A percentile compares a stretch with the other conserved stretches of the same genome.
These are phyloP conservation scores for Eilema caniola DNA, from an alignment of 2,888 invertebrate genomes.

Conservation along the genomic window DNA sequence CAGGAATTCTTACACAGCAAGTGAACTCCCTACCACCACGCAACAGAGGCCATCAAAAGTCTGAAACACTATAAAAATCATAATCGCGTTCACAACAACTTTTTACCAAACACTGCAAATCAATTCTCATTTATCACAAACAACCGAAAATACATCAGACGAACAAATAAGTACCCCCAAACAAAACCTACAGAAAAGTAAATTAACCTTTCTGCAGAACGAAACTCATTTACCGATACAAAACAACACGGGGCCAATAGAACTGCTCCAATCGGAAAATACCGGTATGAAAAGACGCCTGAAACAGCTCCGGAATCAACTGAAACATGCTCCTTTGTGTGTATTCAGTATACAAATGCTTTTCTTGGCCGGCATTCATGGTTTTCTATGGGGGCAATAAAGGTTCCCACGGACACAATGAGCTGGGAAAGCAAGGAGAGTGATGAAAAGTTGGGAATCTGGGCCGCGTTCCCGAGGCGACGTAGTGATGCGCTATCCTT, in stretches of 20 bases:
- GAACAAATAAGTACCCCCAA: constrained; percentile 66
- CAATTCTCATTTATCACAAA: constrained; percentile 19
- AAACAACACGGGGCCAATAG: constrained; percentile 73
- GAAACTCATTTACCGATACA: constrained; percentile 85
- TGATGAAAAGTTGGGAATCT: constrained; percentile 86
- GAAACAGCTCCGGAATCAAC: constrained; percentile 56
- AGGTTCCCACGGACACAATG: constrained; percentile 86
- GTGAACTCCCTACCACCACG: no score
- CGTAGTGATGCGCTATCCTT: constrained; percentile 64
- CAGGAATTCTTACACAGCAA: no score
- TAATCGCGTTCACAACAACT: not conserved
- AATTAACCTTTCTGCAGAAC: constrained; percentile 77
- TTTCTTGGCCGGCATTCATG: constrained; percentile 84
- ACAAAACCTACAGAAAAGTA: constrained; percentile 73
- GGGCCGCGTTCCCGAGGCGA: constrained; percentile 79
- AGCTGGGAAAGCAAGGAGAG: constrained; percentile 79
- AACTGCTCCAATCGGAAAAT: constrained; percentile 77
- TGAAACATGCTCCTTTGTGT: constrained; percentile 75
- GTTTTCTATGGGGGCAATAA: constrained; percentile 86
- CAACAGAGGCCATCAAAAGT: no score
- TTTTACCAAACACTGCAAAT: not conserved
- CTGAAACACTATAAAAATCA: not conserved
- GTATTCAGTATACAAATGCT: constrained; percentile 85
- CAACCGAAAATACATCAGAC: constrained; percentile 50
- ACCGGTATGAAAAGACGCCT: constrained; percentile 73